Evolutionary conservation across 1,140 invertebrate species (phyloP), one percentile per base, ranked within the genome.

Genomic region (Lepidurus couesii): DNA sequence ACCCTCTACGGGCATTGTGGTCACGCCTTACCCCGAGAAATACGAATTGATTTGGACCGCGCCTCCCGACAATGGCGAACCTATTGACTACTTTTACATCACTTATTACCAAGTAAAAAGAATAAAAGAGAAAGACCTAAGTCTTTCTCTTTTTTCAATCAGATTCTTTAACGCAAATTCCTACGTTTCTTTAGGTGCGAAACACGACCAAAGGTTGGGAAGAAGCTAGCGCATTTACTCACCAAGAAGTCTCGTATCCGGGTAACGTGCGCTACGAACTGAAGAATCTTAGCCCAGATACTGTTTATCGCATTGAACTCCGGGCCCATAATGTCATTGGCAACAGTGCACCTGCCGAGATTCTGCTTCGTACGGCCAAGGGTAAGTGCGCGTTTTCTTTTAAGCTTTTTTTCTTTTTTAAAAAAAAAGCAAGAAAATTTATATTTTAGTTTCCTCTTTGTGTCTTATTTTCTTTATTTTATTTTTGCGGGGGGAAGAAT

Each of bases 21-120:
- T 83, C 7, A 90, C 88, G 11, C 84, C 88, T 44, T 95, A 89
- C 84, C 89, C 89, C 42, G 90, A 93, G 85, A 90, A 90, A 82
- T 95, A 91, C 84, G 91, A 95, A 83, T 82, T 95, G 1, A 87
- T 89, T 82, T 97, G 95, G 94, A 89, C 88, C 78, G 89, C 91
- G 45, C 93, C 94, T 0, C 89, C 90, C 13, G 91, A 96, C 83
- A 97, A 97, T 85, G 95, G 95, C 4, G 92, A 94, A 85, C 90
- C 90, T 3, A 96, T 97, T 82, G 91, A 95, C 81, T 86, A 87
- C 82, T 97, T 95, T 85, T 87, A 91, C 84, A 89, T 97, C 75
- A 90, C 87, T 82, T 94, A 91, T 83, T 95, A 93, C 84, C 88
- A 89, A 81, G 93, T 94, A 87, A 90, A 89, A 88, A n/a, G 53